Percentiles rank a stretch among this genome's conserved stretches.
These are phyloP conservation scores for Meriones unguiculatus DNA, from an alignment of 2,113 vertebrate genomes.

Conservation along the genomic window DNA sequence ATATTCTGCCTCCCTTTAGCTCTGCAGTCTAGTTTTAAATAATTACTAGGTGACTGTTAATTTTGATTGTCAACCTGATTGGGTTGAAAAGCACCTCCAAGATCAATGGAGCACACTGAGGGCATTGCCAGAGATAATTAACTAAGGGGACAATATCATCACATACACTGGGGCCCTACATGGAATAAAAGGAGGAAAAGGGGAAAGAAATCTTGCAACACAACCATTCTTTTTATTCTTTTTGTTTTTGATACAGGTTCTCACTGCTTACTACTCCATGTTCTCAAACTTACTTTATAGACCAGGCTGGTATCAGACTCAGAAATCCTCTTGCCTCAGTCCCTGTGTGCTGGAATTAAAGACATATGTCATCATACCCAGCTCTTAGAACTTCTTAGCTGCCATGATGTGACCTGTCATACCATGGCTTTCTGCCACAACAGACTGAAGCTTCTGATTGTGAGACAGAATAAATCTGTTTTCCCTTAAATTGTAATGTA, in stretches of 20 bases:
- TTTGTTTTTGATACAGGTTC: not conserved
- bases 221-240: not conserved
- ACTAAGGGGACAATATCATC: not conserved
- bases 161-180: not conserved
- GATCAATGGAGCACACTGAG: not conserved
- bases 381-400: not conserved
- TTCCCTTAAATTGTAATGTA: not conserved
- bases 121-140: not conserved
- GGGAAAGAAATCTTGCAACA: not conserved
- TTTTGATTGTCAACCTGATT: not conserved
- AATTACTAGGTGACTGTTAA: not conserved
- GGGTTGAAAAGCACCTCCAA: not conserved
- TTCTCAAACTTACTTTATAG: not conserved
- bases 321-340: not conserved
- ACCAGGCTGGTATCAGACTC: not conserved
- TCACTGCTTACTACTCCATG: not conserved
- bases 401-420: not conserved
- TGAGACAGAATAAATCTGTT: not conserved
- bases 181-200: not conserved
- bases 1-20: not conserved
- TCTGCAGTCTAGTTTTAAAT: slow-evolving; percentile 28
- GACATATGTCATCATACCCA: not conserved
- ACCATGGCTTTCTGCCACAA: not conserved
- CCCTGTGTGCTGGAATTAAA: not conserved
- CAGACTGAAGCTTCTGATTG: not conserved